phyloP scores from a whole-genome alignment of 2,888 invertebrate genomes.

The Stegophylla sp. region DNA sequence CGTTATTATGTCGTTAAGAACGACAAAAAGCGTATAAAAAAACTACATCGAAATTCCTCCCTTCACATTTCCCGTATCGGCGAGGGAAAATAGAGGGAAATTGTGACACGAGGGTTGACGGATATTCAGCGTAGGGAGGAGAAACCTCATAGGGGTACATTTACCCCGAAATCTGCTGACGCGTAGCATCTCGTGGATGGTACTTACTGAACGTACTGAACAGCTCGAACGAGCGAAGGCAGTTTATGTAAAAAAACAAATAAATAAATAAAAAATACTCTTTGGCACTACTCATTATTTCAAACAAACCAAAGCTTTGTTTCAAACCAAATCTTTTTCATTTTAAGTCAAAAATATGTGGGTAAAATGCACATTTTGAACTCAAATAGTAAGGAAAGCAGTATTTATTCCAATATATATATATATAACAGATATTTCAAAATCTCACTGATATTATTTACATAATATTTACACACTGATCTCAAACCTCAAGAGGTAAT shows the following conservation, averaged over 20 bases:
- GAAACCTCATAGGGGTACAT: not conserved
- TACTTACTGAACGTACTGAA: not conserved
- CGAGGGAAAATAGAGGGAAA: not conserved
- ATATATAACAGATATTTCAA: too few species aligned
- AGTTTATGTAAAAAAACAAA: not conserved
- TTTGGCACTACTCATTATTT: not conserved
- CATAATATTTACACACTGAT: too few species aligned
- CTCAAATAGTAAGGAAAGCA: too few species aligned
- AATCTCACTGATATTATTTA: too few species aligned
- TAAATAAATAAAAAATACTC: not conserved
- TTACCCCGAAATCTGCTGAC: slow-evolving; percentile 26
- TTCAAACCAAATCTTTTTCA: too few species aligned
- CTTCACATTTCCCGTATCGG: not conserved
- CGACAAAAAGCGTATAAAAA: slow-evolving; percentile 45
- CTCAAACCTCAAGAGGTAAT: too few species aligned
- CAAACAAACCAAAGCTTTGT: not conserved
- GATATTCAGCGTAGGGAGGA: slow-evolving; percentile 29
- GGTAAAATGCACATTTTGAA: too few species aligned
- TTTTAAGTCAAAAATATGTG: too few species aligned
- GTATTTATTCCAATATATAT: too few species aligned
- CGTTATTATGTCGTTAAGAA: slow-evolving; percentile 45
- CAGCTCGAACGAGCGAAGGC: not conserved
- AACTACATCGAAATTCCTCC: slow-evolving; percentile 36
- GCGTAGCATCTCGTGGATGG: not conserved
- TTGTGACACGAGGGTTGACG: slow-evolving; percentile 38